A percentile compares a stretch with the other conserved stretches of the same genome.
Conservation (phyloP, 2,888 invertebrate genomes). For the Synergus japonicus region DNA sequence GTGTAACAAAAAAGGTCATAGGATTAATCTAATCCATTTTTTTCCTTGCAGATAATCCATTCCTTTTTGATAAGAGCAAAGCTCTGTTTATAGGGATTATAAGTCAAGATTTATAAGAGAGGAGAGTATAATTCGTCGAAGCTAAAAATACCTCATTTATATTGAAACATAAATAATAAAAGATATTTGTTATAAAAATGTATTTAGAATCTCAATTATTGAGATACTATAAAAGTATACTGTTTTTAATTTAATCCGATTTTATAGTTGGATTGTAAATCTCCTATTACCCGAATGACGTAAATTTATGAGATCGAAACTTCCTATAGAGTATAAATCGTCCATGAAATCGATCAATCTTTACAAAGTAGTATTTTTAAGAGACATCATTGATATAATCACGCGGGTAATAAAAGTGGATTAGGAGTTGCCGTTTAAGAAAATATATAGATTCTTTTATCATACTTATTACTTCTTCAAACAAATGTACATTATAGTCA, state of each 20-base stretch:
- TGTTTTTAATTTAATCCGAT: too few species aligned
- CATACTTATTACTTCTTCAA: constrained; percentile 2
- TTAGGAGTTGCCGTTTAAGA: not conserved
- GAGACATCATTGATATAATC: constrained; percentile 18
- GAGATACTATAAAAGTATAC: too few species aligned
- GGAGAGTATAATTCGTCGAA: not conserved
- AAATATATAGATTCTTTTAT: constrained; percentile 26
- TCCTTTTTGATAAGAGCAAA: not conserved
- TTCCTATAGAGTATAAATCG: not conserved
- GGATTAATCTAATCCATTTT: constrained; percentile 18
- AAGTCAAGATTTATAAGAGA: not conserved
- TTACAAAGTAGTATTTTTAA: not conserved
- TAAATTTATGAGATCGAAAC: not conserved
- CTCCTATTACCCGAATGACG: not conserved
- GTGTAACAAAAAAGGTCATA: not conserved
- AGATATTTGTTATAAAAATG: too few species aligned
- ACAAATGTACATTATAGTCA: not conserved
- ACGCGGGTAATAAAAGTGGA: constrained; percentile 9
- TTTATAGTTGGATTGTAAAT: not conserved
- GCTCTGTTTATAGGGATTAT: not conserved
- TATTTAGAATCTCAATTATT: too few species aligned
- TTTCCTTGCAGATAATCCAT: not conserved
- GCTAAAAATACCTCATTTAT: not conserved
- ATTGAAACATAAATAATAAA: not conserved
- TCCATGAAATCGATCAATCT: not conserved